Base-by-base conservation (phyloP, 2,113 vertebrate species). In the Planiliza haematocheilus region DNA sequence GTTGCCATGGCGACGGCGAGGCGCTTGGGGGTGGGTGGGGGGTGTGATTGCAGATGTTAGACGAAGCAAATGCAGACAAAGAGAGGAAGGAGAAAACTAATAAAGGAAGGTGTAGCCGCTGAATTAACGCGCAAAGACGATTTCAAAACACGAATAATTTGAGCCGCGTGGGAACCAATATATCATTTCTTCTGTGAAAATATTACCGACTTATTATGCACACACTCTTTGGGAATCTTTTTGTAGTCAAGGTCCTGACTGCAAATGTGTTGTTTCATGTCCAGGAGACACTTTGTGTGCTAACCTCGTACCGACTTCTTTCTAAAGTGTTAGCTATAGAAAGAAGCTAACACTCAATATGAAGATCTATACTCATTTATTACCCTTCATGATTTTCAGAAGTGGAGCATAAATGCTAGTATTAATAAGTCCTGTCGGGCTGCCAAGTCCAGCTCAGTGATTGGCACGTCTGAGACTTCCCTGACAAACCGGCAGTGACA, bases 1-100 rank as follows among this genome's bases (percentile, higher is more conserved):
- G 91, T 92, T 91, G 78, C 89, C 81, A 92, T 92, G 88, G 89
- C 81, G 85, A 92, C 71, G 17, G 73, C 17, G 36, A 81, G 82
- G 78, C 45, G 84, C 88, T 90, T 91, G 82, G 77, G 82, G 79
- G 82, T 82, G 83, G 71, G 73, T 55, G 77, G 82, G 79, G 82
- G 82, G 83, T 74, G 73, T 55, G 72, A 83, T 77, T 90, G 87
- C 85, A 89, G 88, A 90, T 91, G 88, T 90, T 73, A 43, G 77
- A 76, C 74, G 52, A 81, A 80, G 75, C 75, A 82, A 79, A 88
- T 63, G 80, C 56, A 66, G 42, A 81, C 73, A 77, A 73, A 88
- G 67, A 51, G 49, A 60, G 60, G 59, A 57, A 56, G 8, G 41
- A 74, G 24, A 77, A 74, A 80, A 79, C 51, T 68, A 61, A 88